phyloP scores from a whole-genome alignment of 1,140 invertebrate species.

The Aphidius gifuensis region DNA sequence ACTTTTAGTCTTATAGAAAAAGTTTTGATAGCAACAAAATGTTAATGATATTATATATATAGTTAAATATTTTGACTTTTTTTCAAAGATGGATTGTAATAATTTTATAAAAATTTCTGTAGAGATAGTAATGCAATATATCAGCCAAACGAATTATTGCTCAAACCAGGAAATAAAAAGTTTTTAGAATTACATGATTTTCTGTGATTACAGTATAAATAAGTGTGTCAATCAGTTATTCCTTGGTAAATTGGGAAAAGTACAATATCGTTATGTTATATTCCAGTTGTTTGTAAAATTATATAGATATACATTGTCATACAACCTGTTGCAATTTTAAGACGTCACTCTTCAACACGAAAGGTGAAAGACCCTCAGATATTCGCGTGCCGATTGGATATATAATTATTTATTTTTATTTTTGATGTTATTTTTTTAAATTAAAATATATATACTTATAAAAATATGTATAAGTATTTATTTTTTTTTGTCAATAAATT shows the following conservation, averaged over 20 bases:
- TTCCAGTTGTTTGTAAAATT: no score
- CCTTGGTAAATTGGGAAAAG: constrained; percentile 5
- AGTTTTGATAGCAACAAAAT: no score
- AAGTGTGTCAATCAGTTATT: constrained; percentile 33
- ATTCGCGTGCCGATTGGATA: no score
- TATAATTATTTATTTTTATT: background rate
- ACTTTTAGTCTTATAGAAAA: no score
- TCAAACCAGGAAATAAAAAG: constrained; percentile 50
- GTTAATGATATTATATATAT: no score
- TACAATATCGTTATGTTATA: constrained; percentile 3
- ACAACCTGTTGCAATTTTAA: constrained; percentile 7
- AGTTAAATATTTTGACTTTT: no score
- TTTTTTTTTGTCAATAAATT: no score
- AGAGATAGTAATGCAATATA: no score
- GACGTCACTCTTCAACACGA: background rate
- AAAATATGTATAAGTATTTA: no score
- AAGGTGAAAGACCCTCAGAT: constrained; percentile 8
- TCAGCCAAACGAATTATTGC: constrained; percentile 34
- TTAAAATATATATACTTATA: background rate
- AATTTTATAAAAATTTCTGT: no score
- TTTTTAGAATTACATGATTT: constrained; percentile 46
- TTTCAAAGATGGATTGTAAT: no score
- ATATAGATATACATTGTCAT: no score
- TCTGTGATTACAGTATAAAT: constrained; percentile 37
- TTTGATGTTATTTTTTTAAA: background rate